A percentile compares a stretch with the other conserved stretches of the same genome.
phyloP scores from a whole-genome alignment of 2,797 vertebrate species.

The Urophycis tenuis region DNA sequence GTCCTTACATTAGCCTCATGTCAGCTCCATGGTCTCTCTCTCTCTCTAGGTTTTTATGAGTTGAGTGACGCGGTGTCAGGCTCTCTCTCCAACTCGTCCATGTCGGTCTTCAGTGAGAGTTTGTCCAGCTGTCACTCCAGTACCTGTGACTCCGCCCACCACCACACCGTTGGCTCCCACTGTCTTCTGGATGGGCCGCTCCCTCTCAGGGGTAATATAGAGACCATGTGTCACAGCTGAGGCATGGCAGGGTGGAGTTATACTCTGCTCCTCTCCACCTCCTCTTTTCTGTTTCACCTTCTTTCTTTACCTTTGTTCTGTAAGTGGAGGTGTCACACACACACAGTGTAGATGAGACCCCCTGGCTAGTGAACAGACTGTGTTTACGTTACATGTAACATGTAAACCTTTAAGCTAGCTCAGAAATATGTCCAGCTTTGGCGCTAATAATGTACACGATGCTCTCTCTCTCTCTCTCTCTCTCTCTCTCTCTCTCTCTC shows the following conservation, averaged over 20 bases:
- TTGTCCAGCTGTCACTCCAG: constrained; percentile 89
- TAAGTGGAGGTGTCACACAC: background rate
- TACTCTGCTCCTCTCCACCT: background rate
- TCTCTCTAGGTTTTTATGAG: constrained; percentile 89
- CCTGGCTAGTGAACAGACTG: too few species aligned
- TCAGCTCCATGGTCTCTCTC: constrained; percentile 5
- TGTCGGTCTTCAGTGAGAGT: constrained; percentile 97
- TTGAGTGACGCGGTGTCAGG: constrained; percentile 87
- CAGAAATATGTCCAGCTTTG: background rate
- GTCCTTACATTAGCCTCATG: background rate
- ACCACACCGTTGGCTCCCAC: constrained; percentile 50
- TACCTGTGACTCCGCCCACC: constrained; percentile 73
- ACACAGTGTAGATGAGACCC: background rate
- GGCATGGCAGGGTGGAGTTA: too few species aligned
- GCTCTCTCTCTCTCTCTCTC: too few species aligned
- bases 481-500: too few species aligned
- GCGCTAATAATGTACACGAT: background rate
- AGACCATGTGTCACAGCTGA: background rate
- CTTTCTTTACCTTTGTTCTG: too few species aligned
- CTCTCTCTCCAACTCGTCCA: constrained; percentile 94
- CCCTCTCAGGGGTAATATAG: background rate
- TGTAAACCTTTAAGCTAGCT: too few species aligned
- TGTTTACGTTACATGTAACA: background rate
- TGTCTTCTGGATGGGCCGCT: background rate
- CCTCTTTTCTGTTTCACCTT: background rate